Evolutionary conservation across 2,888 invertebrate species (phyloP), one percentile per base, ranked within the genome.

Genomic region (Sepioteuthis lessoniana): DNA sequence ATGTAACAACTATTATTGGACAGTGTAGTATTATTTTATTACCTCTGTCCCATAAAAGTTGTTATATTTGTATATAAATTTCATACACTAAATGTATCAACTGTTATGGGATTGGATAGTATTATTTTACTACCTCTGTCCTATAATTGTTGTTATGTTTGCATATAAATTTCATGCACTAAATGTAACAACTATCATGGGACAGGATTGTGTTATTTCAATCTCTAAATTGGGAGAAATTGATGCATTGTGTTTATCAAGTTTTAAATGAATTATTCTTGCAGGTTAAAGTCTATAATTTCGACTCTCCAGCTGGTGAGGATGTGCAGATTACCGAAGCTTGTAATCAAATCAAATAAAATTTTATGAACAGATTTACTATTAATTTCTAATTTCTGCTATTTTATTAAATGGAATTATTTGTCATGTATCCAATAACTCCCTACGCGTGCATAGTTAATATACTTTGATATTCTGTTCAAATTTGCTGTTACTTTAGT

Each of bases 231-330:
- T 76, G 3, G n/a, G 76, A 76, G n/a, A 25, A 76, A 76, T 76
- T 76, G 76, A 76, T 76, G 3, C n/a, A 35, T n/a, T 35, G n/a
- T 10, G n/a, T 76, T 76, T n/a, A 76, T 10, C 76, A 76, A 76
- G n/a, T 13, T 76, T 76, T 76, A 13, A n/a, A n/a, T 76, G 13
- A n/a, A n/a, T 76, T 76, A 16, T 76, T 76, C n/a, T 76, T 76
- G 76, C 76, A 76, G 76, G n/a, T n/a, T n/a, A 76, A 76, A 16
- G 76, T 76, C n/a, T 76, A 76, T 76, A 76, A 76, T 76, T 76
- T 76, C 76, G 76, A 76, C 10, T 76, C n/a, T 76, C 76, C 76
- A 35, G 76, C n/a, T 76, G 76, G n/a, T 76, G 76, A 76, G n/a
- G n/a, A 76, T 35, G 76, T n/a, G 21, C 55, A 76, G 76, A 76